phyloP scores from a whole-genome alignment of 2,797 vertebrate species.

The Syndactyla subalaris region DNA sequence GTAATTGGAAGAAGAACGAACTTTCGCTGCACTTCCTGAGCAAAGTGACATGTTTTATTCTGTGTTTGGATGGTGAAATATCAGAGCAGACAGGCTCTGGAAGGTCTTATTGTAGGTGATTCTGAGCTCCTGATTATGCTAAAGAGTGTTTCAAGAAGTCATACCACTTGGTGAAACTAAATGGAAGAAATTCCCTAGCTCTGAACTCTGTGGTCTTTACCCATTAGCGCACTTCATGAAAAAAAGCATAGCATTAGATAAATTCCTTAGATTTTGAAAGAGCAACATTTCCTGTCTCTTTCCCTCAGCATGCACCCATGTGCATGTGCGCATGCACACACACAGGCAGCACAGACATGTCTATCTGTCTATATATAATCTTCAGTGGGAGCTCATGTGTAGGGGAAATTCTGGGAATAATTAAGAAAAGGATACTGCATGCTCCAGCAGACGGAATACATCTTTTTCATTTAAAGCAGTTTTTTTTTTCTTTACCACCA shows the following conservation, averaged over 20 bases:
- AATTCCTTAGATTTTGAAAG: neutral
- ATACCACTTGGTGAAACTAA: neutral
- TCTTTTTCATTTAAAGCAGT: conserved; percentile 75
- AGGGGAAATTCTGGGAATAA: conserved; percentile 64
- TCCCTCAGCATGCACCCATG: neutral
- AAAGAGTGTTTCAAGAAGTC: neutral
- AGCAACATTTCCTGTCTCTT: neutral
- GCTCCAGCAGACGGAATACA: conserved; percentile 69
- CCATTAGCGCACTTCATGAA: neutral
- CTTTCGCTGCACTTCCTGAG: neutral
- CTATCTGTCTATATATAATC: conserved; percentile 58
- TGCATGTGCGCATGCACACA: neutral
- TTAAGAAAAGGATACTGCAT: conserved; percentile 62
- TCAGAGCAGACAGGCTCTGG: neutral
- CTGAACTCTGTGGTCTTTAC: neutral
- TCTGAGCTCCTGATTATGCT: neutral
- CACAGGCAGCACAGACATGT: neutral
- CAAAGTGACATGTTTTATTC: neutral
- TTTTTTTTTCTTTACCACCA: conserved; percentile 66
- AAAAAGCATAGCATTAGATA: neutral
- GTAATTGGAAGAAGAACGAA: neutral
- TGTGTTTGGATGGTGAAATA: neutral
- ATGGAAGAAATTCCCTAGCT: neutral
- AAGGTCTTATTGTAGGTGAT: neutral
- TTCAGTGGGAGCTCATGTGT: conserved; percentile 38